Percentiles rank a stretch among this genome's conserved stretches.
Evolutionary conservation across 2,113 vertebrate genomes (phyloP).

Genomic region (Anhinga rufa): DNA sequence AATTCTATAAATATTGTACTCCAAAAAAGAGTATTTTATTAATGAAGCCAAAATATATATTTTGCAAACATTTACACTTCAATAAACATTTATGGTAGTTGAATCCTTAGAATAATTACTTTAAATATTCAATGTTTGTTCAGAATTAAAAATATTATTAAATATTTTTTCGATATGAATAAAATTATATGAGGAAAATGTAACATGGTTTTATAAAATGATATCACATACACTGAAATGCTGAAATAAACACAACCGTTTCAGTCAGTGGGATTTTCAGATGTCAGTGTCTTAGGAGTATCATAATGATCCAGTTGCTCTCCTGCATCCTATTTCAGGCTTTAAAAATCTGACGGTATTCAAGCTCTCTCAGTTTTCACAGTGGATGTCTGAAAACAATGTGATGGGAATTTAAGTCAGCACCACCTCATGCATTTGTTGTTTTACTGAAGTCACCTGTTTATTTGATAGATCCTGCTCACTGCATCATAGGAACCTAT

Average conservation of each 20-base stretch:
- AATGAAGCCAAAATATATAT: background rate
- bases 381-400: background rate
- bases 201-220: background rate
- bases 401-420: background rate
- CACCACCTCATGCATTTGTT: background rate
- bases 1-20: background rate
- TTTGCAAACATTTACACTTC: background rate
- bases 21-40: background rate
- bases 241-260: background rate
- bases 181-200: background rate
- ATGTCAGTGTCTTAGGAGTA: background rate
- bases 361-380: background rate
- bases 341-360: background rate
- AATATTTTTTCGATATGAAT: background rate
- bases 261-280: background rate
- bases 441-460: background rate
- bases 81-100: background rate
- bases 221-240: background rate
- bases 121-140: background rate
- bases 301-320: background rate
- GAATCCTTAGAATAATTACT: background rate
- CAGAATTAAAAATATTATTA: background rate
- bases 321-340: background rate
- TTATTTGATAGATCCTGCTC: background rate
- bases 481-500: background rate